Evolutionary conservation across 2,113 vertebrate species (phyloP), one percentile per base, ranked within the genome.

Genomic region (Corythaeola cristata): DNA sequence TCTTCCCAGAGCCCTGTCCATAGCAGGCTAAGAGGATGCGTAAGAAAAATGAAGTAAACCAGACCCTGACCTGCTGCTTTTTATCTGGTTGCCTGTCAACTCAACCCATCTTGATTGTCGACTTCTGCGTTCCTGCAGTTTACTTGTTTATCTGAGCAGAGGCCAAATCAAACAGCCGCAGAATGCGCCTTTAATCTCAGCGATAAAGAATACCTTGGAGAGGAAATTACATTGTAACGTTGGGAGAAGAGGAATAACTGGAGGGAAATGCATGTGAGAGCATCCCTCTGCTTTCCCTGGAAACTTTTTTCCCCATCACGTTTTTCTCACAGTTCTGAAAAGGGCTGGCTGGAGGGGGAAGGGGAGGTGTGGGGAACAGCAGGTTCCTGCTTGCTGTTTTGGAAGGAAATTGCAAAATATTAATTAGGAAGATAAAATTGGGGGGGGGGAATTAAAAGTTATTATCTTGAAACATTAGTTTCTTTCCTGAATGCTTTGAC

Each of bases 161-260:
- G 85, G 93, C 97, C 97, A 97, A 97, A 84, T 88, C 85, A 95
- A 97, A 93, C 95, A 95, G 90, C 88, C 45, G 4, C 93, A 93
- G 93, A 96, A 93, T 89, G 94, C 93, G 96, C 94, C 97, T 96
- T 96, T 97, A 96, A 97, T 97, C 97, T 97, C 74, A 88, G 90
- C 0, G 96, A 97, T 97, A 96, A 97, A 96, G 96, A 96, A 95
- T 96, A 97, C 97, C 97, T 97, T 62, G 71, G 96, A 94, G 96
- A 97, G 97, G 97, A 97, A 97, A 97, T 97, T 76, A 47, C 93
- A 63, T 3, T 74, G 93, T 74, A 44, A 91, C 45, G 79, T 1
- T 82, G 85, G 85, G 58, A 96, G 87, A 89, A 78, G 90, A 55
- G 80, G 93, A 83, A 72, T 93, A 82, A 63, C 77, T 67, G 39